Percentiles rank a stretch among this genome's conserved stretches.
Evolutionary conservation across 1,140 invertebrate species (phyloP).

Genomic region (Drosophila paulistorum): DNA sequence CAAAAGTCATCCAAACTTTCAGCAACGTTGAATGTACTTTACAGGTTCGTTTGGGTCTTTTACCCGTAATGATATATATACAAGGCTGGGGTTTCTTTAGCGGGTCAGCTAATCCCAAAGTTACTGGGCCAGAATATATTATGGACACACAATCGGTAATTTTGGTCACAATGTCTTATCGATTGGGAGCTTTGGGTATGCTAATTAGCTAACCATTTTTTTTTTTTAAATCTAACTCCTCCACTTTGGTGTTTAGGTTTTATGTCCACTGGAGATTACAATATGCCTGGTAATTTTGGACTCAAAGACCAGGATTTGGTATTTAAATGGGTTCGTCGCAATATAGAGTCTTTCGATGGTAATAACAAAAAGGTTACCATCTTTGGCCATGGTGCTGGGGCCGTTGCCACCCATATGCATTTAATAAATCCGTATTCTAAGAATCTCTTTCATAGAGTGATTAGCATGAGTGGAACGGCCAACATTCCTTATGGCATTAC

Average conservation of each 20-base stretch:
- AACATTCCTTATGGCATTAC: conserved; percentile 85
- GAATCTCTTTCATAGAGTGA: conserved; percentile 83
- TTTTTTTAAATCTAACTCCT: neutral
- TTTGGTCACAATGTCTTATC: conserved; percentile 64
- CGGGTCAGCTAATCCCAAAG: conserved; percentile 57
- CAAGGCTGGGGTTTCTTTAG: conserved; percentile 82
- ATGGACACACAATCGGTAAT: conserved; percentile 68
- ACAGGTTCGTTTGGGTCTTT: neutral
- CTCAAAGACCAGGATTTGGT: conserved; percentile 85
- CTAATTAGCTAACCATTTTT: too few species aligned
- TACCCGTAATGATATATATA: conserved; percentile 83
- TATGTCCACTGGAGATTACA: conserved; percentile 68
- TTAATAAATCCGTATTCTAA: conserved; percentile 80
- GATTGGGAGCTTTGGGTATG: conserved; percentile 61
- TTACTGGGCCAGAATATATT: conserved; percentile 80
- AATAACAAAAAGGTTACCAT: conserved; percentile 84
- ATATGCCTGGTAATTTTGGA: conserved; percentile 84
- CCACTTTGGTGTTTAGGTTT: conserved; percentile 47
- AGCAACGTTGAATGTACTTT: neutral
- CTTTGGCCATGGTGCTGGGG: conserved; percentile 85
- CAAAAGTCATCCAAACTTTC: neutral
- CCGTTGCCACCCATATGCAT: conserved; percentile 82
- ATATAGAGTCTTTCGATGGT: conserved; percentile 74
- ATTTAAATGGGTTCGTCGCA: conserved; percentile 80
- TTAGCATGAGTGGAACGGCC: conserved; percentile 86